These are phyloP conservation scores for Eupithecia dodoneata DNA, from an alignment of 2,888 invertebrate genomes.

Conservation along the genomic window DNA sequence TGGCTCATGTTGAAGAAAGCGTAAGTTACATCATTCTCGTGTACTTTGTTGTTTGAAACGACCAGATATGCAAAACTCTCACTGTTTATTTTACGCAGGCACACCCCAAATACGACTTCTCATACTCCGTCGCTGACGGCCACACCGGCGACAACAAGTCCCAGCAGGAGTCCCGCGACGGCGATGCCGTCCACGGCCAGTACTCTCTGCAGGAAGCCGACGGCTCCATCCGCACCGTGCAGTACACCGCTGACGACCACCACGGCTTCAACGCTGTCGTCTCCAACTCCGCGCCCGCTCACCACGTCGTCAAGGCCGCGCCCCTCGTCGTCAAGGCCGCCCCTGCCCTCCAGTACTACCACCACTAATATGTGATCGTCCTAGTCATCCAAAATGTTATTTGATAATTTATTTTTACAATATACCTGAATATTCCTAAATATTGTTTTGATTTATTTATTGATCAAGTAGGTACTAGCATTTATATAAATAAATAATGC, in stretches of 20 bases:
- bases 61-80: not conserved
- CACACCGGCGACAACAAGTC: conserved; percentile 84
- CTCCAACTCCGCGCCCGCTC: conserved; percentile 65
- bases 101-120: conserved; percentile 79
- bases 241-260: conserved; percentile 82
- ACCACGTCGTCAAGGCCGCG: conserved; percentile 60
- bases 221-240: conserved; percentile 82
- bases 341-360: conserved; percentile 66
- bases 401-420: conserved; percentile 60
- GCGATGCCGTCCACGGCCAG: conserved; percentile 82
- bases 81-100: conserved; percentile 52
- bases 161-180: conserved; percentile 81
- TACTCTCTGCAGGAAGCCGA: conserved; percentile 83
- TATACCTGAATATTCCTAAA: conserved; percentile 44
- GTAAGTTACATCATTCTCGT: conserved; percentile 44
- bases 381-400: conserved; percentile 41
- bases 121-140: conserved; percentile 82
- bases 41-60: not conserved
- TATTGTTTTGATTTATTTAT: conserved; percentile 9
- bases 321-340: conserved; percentile 63
- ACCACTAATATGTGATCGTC: conserved; percentile 52
- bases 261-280: conserved; percentile 77
- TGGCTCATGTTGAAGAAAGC: conserved; percentile 56
- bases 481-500: too few species aligned
- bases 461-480: too few species aligned